Evolutionary conservation across 2,888 invertebrate genomes (phyloP).

Genomic region (Parelbella ahira): DNA sequence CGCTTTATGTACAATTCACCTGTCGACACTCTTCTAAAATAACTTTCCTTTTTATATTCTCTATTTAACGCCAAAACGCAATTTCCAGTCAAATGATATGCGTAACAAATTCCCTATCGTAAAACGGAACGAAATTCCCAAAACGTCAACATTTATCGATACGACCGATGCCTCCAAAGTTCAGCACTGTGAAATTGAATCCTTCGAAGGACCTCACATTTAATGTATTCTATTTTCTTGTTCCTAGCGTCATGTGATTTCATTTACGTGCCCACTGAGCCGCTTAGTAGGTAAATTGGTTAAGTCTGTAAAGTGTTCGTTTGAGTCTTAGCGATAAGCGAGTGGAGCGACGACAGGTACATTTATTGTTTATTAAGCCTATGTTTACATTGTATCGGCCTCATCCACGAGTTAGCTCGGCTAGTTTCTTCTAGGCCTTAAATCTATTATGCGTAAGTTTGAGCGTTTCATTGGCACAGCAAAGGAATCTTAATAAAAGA

Average conservation of each 20-base stretch:
- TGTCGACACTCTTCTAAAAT: too few species aligned
- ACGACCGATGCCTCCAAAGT: background rate
- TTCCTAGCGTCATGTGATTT: constrained; percentile 31
- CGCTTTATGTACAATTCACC: too few species aligned
- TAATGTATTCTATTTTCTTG: constrained; percentile 29
- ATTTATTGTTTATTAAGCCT: too few species aligned
- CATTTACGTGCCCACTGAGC: constrained; percentile 31
- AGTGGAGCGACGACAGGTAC: too few species aligned
- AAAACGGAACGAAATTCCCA: background rate
- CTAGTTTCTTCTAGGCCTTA: too few species aligned
- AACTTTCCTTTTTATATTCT: too few species aligned
- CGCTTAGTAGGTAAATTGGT: constrained; percentile 18
- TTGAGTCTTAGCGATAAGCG: background rate
- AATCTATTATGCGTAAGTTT: too few species aligned
- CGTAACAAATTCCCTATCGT: background rate
- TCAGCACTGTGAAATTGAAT: constrained; percentile 28
- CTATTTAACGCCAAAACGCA: too few species aligned
- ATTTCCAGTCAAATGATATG: background rate
- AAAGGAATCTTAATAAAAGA: too few species aligned
- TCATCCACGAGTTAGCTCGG: too few species aligned
- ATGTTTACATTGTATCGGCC: too few species aligned
- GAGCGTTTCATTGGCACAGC: too few species aligned
- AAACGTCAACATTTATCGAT: background rate
- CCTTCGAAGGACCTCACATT: constrained; percentile 23
- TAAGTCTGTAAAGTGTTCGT: background rate